Evolutionary conservation across 2,888 invertebrate species (phyloP), one percentile per base, ranked within the genome.

Genomic region (Ochropacha duplaris): DNA sequence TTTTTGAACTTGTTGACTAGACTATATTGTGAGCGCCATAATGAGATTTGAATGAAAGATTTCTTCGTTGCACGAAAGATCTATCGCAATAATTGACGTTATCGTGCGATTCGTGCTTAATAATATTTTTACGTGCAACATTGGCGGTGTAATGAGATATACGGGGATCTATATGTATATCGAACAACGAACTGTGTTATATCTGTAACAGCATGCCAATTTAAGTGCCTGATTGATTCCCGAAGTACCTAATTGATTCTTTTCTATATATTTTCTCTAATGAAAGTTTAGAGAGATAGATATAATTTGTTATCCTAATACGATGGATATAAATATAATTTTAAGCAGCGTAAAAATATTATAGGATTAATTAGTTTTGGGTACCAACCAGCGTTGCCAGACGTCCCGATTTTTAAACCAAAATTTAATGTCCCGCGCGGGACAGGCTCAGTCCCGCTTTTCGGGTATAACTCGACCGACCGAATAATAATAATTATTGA

Each of bases 41-140:
- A 50, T 52, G 52, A 24, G 31, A 31, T 31, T 19, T 22, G 52
- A 22, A 52, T 52, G 52, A 31, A 31, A 28, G 16, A 22, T 24
- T 19, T 31, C 9, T 9, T 52, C 31, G 52, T 31, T 31, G 52
- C 52, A 52, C 52, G 31, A 31, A 19, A 34, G 44, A 44, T 44
- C 16, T 44, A n/a, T 19, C 44, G 44, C 44, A 44, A 16, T 6
- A 31, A 9, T 16, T 52, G 12, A 31, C 19, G 34, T 11, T 12
- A 52, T 67, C 60, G 69, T 72, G 72, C 68, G 59, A 58, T 65
- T 57, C 61, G 72, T 72, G 72, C 74, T 61, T 55, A 58, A 62
- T 63, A 67, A 63, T 52, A 39, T 65, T 52, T 60, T 63, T 65
- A 65, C 39, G 72, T 72, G 72, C 74, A 69, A 59, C 59, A 69